Evolutionary conservation across 2,113 vertebrate genomes (phyloP).

Genomic region (Entomyzon cyanotis): DNA sequence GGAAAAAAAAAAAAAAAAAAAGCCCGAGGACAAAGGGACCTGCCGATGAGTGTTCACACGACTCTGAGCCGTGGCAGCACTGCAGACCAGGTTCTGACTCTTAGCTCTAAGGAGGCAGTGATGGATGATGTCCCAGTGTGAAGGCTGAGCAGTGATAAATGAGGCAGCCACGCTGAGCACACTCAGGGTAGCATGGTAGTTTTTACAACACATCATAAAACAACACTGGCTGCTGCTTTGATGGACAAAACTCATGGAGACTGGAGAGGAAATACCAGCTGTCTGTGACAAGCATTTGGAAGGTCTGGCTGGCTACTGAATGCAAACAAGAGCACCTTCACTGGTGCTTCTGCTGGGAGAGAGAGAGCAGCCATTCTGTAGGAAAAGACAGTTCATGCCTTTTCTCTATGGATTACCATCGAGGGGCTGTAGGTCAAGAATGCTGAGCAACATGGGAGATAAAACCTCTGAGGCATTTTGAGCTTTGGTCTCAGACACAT

Average conservation of each 20-base stretch:
- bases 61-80: not conserved
- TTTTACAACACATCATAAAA: constrained; percentile 48
- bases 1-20: constrained; percentile 27
- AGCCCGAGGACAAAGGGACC: constrained; percentile 54
- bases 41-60: constrained; percentile 25
- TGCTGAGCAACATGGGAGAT: fast-evolving
- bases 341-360: not conserved
- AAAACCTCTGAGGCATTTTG: not conserved
- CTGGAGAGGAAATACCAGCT: constrained; percentile 41
- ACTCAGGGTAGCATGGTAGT: not conserved
- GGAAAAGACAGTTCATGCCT: not conserved
- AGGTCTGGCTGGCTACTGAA: not conserved
- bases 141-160: constrained; percentile 62
- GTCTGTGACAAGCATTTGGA: not conserved
- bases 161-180: constrained; percentile 23
- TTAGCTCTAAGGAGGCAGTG: constrained; percentile 55
- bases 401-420: not conserved
- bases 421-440: not conserved
- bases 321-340: not conserved
- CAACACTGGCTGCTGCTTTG: not conserved
- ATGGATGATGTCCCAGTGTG: constrained; percentile 55
- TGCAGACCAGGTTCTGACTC: constrained; percentile 11
- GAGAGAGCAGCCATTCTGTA: not conserved
- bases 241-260: not conserved
- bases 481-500: not conserved